Evolutionary conservation across 2,797 vertebrate genomes (phyloP), one percentile per base, ranked within the genome.

Genomic region (Rallus crepitans): DNA sequence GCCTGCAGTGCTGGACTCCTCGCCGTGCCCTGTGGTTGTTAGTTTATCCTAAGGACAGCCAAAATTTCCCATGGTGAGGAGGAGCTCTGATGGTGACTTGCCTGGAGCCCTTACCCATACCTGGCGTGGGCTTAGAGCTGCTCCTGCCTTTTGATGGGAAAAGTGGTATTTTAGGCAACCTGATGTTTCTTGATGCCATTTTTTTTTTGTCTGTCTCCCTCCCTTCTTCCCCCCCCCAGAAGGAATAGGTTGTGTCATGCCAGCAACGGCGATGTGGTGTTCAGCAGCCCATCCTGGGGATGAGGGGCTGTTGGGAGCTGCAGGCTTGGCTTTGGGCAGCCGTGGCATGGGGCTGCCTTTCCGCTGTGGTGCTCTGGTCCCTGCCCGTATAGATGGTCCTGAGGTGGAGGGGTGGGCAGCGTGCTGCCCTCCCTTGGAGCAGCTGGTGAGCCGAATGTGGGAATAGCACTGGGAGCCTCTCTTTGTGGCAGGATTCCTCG

Each of bases 1-100:
- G 92, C 89, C 94, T n/a, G 95, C 90, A 81, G 93, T 25, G 63
- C 93, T 65, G 28, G 19, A 15, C 91, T 57, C 92, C 90, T 86
- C 24, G 47, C 81, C 25, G 3, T 94, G 96, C 94, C 93, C 12
- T 3, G 21, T 2, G 39, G 48, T 85, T 87, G 69, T 45, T 45
- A 45, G 42, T 92, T 95, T 92, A 73, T 75, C 83, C 92, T 66
- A 83, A 21, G 9, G 88, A 10, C 24, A 24, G 61, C 82, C 89
- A 68, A 24, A 17, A n/a, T 56, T n/a, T 59, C 84, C 91, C 55
- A 1, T 82, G 61, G 1, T 81, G 3, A 31, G 81, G 3, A 31
- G 81, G 84, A 91, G 87, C 77, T n/a, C 1, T 6, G 3, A 2
- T 64, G 96, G 85, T 23, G 1, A 15, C 85, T 66, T 25, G 23